phyloP scores from a whole-genome alignment of 2,113 vertebrate species.

The Rhodinocichla rosea region DNA sequence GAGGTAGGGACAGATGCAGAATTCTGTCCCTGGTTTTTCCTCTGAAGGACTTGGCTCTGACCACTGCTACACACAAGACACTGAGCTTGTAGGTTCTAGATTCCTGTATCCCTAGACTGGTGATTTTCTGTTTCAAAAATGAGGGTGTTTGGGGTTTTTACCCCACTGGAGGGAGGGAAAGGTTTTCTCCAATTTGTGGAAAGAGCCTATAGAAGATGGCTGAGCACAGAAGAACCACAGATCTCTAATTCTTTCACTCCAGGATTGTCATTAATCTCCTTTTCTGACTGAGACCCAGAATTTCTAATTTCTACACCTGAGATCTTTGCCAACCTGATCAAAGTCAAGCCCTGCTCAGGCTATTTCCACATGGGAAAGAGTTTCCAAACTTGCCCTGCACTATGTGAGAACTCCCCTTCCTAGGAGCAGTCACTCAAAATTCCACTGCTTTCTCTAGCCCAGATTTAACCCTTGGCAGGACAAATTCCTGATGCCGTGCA shows the following conservation, averaged over 20 bases:
- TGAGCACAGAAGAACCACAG: not conserved
- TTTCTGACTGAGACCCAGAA: not conserved
- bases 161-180: not conserved
- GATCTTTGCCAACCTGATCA: not conserved
- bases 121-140: not conserved
- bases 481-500: not conserved
- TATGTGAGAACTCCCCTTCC: not conserved
- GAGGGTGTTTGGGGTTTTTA: not conserved
- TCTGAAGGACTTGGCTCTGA: slow-evolving; percentile 6
- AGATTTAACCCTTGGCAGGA: not conserved
- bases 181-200: not conserved
- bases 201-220: not conserved
- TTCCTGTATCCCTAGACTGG: not conserved
- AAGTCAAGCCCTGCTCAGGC: not conserved
- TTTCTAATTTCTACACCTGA: not conserved
- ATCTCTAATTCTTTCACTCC: not conserved
- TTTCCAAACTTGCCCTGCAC: not conserved
- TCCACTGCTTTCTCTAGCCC: not conserved
- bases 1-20: not conserved
- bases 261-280: not conserved
- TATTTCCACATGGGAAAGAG: not conserved
- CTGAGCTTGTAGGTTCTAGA: not conserved
- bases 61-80: not conserved
- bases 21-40: not conserved
- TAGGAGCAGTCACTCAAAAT: not conserved